These are phyloP conservation scores for Heteropelma amictum DNA, from an alignment of 2,888 invertebrate species.

Conservation along the genomic window DNA sequence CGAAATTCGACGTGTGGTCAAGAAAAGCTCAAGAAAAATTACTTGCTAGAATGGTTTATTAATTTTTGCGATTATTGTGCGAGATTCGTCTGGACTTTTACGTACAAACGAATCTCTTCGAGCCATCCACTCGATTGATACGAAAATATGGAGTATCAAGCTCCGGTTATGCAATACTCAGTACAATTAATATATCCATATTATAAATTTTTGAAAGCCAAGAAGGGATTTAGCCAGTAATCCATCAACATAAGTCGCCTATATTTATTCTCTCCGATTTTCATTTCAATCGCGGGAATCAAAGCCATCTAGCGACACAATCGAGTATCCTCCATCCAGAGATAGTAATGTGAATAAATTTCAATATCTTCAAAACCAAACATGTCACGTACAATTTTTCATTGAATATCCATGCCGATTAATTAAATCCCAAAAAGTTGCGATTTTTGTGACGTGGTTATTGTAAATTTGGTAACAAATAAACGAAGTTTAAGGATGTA, in stretches of 20 bases:
- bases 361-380: too few relatives aligned
- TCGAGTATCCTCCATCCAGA: background rate
- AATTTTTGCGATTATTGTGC: background rate
- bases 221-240: background rate
- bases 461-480: too few relatives aligned
- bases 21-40: too few relatives aligned
- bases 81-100: background rate
- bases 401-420: too few relatives aligned
- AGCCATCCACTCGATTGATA: conserved; percentile 4
- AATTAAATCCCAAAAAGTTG: background rate
- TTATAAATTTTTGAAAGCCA: background rate
- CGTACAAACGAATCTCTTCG: background rate
- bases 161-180: background rate
- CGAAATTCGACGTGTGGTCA: too few relatives aligned
- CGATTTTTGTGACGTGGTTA: too few relatives aligned
- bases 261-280: background rate
- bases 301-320: background rate
- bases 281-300: background rate
- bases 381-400: too few relatives aligned
- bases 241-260: background rate
- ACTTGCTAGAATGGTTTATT: too few relatives aligned
- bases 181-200: background rate
- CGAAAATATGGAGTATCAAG: background rate
- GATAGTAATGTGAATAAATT: background rate
- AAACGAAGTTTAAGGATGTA: too few relatives aligned